A percentile compares a stretch with the other conserved stretches of the same genome.
Evolutionary conservation across 2,888 invertebrate genomes (phyloP).

Genomic region (Phalangium opilio): DNA sequence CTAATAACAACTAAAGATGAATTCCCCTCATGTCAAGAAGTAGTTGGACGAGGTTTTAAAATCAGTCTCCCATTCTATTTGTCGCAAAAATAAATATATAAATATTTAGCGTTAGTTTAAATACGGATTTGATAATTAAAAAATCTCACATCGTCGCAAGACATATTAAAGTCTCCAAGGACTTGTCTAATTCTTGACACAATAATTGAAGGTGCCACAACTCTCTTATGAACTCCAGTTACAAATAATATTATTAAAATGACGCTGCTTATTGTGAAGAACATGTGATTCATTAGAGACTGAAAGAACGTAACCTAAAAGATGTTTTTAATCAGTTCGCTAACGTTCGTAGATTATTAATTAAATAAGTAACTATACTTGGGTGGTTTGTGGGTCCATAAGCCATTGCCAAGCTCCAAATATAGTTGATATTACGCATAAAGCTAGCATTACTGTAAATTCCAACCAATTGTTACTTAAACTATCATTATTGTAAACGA

Average conservation of each 20-base stretch:
- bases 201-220: conserved; percentile 90
- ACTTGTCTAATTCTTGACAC: conserved; percentile 79
- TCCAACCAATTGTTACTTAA: conserved; percentile 1
- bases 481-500: background rate
- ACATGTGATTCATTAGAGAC: conserved; percentile 81
- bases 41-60: conserved; percentile 64
- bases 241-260: conserved; percentile 67
- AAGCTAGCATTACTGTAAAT: conserved; percentile 58
- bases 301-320: conserved; percentile 60
- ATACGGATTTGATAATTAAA: conserved; percentile 13
- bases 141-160: conserved; percentile 74
- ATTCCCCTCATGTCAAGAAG: conserved; percentile 21
- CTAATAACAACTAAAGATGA: background rate
- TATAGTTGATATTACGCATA: conserved; percentile 76
- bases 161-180: conserved; percentile 91
- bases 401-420: conserved; percentile 94
- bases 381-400: conserved; percentile 80
- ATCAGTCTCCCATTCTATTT: conserved; percentile 71
- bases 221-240: conserved; percentile 85
- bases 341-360: too few relatives aligned
- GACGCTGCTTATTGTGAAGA: conserved; percentile 76
- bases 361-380: conserved; percentile 31
- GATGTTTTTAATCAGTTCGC: too few relatives aligned
- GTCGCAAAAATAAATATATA: conserved; percentile 1
- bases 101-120: too few relatives aligned